A percentile compares a stretch with the other conserved stretches of the same genome.
These are phyloP conservation scores for Euphysa ruthae DNA, from an alignment of 30 jellyfish, hydroid and myxozoan genomes.

Conservation along the genomic window DNA sequence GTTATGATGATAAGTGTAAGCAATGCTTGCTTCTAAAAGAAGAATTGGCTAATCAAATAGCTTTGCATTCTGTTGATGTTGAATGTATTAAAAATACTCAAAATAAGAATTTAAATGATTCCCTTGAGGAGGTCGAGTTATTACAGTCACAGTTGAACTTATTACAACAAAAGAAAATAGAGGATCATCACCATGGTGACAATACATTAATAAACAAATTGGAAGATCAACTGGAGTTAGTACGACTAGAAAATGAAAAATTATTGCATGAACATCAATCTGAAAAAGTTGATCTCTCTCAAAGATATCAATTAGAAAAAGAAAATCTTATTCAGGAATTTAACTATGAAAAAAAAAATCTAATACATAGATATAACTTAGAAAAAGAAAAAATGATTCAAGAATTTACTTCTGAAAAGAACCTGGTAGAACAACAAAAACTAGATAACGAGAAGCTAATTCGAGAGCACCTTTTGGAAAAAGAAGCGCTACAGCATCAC, in stretches of 20 bases:
- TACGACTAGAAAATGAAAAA: neutral
- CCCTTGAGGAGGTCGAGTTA: neutral
- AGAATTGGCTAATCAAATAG: neutral
- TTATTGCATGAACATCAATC: neutral
- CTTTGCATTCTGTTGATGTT: neutral
- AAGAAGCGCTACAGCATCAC: neutral
- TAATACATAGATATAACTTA: too few species aligned
- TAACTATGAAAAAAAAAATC: neutral
- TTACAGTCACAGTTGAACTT: neutral
- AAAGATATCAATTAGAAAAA: neutral
- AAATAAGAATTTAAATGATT: neutral
- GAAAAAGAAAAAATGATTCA: neutral
- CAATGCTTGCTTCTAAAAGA: neutral
- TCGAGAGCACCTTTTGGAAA: neutral
- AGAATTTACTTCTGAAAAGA: neutral
- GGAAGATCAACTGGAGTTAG: too few species aligned
- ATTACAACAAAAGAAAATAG: neutral
- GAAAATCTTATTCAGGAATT: neutral
- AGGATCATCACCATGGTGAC: too few species aligned
- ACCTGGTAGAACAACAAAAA: neutral
- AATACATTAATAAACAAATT: too few species aligned
- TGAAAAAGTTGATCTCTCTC: neutral
- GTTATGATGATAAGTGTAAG: neutral
- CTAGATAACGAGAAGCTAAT: neutral
- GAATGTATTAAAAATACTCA: neutral